Base-by-base conservation (phyloP, 2,888 invertebrate species). In the Atethmia centrago region DNA sequence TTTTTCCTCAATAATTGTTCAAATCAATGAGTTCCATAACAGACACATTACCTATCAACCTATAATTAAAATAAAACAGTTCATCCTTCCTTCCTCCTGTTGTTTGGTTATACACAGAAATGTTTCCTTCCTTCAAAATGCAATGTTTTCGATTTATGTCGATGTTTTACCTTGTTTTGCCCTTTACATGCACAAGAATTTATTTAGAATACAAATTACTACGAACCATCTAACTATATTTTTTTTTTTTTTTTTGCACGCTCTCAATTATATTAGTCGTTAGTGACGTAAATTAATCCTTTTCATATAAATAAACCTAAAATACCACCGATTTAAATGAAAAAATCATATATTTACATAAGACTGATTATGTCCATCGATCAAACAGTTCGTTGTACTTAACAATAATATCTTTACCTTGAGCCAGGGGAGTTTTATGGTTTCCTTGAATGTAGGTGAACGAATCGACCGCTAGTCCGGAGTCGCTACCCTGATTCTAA, bases 381-480 rank as follows among this genome's bases (percentile, higher is more conserved):
- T 73, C 53, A 77, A 71, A 82, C 65, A 70, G 70, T 70, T 83
- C 70, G 68, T 77, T 76, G 80, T 80, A 71, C 81, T 71, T 75
- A 47, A 65, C 59, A 67, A 66, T 71, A 71, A 61, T 71, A 72
- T 40, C 31, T 58, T 68, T 66, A 75, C 74, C 59, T 72, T 67
- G 59, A 74, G 73, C 66, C 78, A 76, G 80, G 83, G 85, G 84
- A 71, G 77, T 90, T 90, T 89, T 92, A 93, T 87, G 93, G 93
- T 45, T 74, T 93, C 93, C 87, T 86, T 83, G 83, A 81, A 85
- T 80, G 87, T 86, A 83, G 87, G 87, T 87, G 83, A 88, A 82
- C 71, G 65, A 76, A 80, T 78, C 79, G 81, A 80, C 84, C 88
- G 86, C 85, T 8, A 58, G 55, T 10, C n/a, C 36, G 45, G 51